phyloP scores from a whole-genome alignment of 2,113 vertebrate species.

The Anhinga anhinga region DNA sequence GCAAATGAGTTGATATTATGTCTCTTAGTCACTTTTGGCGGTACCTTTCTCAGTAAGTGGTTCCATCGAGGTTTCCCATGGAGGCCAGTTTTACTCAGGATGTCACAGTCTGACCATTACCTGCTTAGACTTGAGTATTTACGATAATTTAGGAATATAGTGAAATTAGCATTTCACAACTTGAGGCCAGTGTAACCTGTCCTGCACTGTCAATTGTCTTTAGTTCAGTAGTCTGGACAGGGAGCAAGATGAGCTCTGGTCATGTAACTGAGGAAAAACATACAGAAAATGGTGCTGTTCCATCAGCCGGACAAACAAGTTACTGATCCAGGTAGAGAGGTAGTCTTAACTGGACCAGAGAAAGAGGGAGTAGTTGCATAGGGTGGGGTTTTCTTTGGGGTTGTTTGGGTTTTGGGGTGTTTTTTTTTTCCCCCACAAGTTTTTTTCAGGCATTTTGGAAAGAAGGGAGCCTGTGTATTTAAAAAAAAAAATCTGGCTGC shows the following conservation, averaged over 20 bases:
- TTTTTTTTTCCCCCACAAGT: accelerated
- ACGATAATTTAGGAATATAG: not conserved
- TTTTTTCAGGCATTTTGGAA: not conserved
- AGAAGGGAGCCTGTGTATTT: not conserved
- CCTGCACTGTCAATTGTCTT: not conserved
- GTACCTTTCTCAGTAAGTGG: not conserved
- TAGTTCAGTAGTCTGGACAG: not conserved
- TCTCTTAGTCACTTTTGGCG: not conserved
- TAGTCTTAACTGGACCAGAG: not conserved
- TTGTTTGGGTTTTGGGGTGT: not conserved
- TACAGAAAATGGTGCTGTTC: not conserved
- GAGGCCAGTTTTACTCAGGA: not conserved
- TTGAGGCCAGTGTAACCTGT: not conserved
- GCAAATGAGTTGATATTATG: not conserved
- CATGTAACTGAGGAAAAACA: not conserved
- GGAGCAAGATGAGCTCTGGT: not conserved
- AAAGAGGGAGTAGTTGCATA: not conserved
- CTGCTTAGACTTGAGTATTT: not conserved
- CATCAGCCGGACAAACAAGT: accelerated
- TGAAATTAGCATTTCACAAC: not conserved
- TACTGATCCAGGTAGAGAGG: not conserved
- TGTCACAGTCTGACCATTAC: not conserved
- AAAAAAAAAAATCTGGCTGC: not conserved
- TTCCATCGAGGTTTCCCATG: not conserved
- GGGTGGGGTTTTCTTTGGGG: not conserved